Conservation (phyloP, 53 echinoderm and acorn worm genomes). For the Henricia sp. region DNA sequence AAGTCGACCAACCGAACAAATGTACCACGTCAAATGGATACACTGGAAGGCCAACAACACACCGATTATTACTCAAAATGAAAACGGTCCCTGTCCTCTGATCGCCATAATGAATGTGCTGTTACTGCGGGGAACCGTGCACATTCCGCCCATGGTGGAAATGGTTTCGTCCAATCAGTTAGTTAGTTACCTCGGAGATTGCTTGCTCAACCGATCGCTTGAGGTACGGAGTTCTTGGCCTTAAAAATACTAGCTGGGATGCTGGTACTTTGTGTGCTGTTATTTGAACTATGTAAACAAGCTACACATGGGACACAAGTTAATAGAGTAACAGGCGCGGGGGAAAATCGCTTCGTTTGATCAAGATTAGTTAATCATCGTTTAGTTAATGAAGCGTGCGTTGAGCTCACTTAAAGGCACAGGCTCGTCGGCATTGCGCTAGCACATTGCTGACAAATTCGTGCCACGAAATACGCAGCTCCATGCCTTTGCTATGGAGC, state of each 20-base stretch:
- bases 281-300: no score
- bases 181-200: constrained; percentile 90
- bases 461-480: no score
- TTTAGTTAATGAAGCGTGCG: no score
- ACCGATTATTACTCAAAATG: constrained; percentile 95
- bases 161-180: constrained; percentile 92
- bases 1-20: constrained; percentile 65
- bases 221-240: constrained; percentile 60
- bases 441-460: no score
- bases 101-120: constrained; percentile 94
- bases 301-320: no score
- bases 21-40: constrained; percentile 98
- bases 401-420: no score
- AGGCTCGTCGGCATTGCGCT: no score
- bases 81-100: constrained; percentile 97
- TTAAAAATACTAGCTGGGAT: neutral
- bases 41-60: constrained; percentile 79
- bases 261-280: no score
- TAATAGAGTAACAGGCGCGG: no score
- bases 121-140: constrained; percentile 78
- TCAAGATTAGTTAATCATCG: no score
- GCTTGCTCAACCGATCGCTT: constrained; percentile 78
- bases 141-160: constrained; percentile 86
- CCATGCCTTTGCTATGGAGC: no score
- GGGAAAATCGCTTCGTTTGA: no score